Conservation (phyloP, 2,888 invertebrate species). For the Stenolophus ochropezus region DNA sequence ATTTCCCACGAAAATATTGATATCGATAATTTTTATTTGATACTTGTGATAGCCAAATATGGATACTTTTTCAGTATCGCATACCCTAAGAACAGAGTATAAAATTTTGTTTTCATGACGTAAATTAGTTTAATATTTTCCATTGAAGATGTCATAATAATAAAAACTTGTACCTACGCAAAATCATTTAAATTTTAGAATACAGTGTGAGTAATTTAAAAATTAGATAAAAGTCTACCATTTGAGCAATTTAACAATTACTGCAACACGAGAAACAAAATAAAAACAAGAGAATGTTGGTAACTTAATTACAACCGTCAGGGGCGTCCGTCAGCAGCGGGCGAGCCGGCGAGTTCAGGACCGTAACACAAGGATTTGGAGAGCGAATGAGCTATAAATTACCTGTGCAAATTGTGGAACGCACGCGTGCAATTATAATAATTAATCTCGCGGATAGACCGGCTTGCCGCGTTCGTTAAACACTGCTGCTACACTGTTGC, state of each 20-base stretch:
- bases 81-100: no score
- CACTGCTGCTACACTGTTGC: slow-evolving; percentile 15
- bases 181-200: slow-evolving; percentile 11
- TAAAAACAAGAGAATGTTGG: slow-evolving; percentile 34
- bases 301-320: slow-evolving; percentile 50
- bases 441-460: slow-evolving; percentile 42
- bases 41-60: no score
- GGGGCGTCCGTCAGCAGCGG: slow-evolving; percentile 39
- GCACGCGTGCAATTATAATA: slow-evolving; percentile 46
- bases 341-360: slow-evolving; percentile 13
- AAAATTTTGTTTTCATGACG: no score
- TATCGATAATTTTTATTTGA: no score
- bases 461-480: slow-evolving; percentile 11
- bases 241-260: slow-evolving; percentile 43
- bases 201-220: not conserved
- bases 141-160: not conserved
- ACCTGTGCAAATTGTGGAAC: slow-evolving; percentile 47
- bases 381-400: slow-evolving; percentile 40
- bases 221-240: slow-evolving; percentile 40
- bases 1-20: no score
- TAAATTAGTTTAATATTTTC: not conserved
- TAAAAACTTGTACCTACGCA: not conserved
- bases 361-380: slow-evolving; percentile 36
- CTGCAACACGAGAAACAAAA: slow-evolving; percentile 44
- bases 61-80: no score